Conservation (phyloP, 2,113 vertebrate species). For the Gnathonemus echidnorhynchus region DNA sequence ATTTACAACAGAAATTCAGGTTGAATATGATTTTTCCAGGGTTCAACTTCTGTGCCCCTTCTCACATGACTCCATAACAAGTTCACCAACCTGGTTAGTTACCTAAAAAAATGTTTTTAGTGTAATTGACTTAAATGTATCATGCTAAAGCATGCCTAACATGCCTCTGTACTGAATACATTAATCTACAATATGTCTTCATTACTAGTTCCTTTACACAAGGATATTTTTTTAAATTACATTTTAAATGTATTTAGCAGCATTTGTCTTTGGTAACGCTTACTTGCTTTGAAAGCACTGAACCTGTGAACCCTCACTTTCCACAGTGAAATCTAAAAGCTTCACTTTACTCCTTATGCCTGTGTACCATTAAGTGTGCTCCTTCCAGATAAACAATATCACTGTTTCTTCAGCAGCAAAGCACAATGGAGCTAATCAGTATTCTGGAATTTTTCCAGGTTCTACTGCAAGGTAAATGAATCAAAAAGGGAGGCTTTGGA, state of each 20-base stretch:
- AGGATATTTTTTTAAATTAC: not conserved
- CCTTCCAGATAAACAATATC: not conserved
- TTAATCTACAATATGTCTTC: not conserved
- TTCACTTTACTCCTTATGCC: not conserved
- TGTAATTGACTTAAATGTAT: slow-evolving; percentile 14
- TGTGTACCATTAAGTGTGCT: not conserved
- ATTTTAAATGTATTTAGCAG: not conserved
- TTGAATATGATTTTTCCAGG: not conserved
- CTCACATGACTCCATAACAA: not conserved
- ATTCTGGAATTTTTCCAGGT: not conserved
- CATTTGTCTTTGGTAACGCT: not conserved
- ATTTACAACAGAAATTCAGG: not conserved
- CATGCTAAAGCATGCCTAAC: slow-evolving; percentile 1
- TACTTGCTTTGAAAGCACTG: not conserved
- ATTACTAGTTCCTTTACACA: not conserved
- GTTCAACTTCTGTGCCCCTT: not conserved
- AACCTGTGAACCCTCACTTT: not conserved
- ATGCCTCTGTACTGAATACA: not conserved
- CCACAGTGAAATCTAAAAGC: not conserved
- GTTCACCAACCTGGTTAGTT: not conserved
- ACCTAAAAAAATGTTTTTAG: not conserved
- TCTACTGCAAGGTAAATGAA: not conserved
- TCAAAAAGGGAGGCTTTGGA: not conserved
- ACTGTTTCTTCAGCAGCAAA: not conserved
- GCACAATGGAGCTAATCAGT: not conserved